Evolutionary conservation across 1,140 invertebrate genomes (phyloP), one percentile per base, ranked within the genome.

Genomic region (Probaryconus sp.): DNA sequence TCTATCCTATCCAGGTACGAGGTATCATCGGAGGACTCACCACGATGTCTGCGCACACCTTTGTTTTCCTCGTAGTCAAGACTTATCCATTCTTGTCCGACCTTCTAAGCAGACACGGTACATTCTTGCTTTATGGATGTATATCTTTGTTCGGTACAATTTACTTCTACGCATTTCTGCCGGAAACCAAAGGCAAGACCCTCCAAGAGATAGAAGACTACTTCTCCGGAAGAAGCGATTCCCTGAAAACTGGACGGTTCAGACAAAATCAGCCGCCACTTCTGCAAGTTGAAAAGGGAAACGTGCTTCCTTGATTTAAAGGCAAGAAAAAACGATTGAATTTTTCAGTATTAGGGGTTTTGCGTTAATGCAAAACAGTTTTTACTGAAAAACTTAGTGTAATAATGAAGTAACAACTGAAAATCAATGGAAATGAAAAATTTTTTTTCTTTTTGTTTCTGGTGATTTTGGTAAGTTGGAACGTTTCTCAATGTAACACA

Each of bases 131-230:
- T 0, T 93, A 92, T 53, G 92, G 93, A 0, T 86, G 86, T 13
- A 88, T 91, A 58, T 92, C 92, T 3, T 73, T 91, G 1, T 79
- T 88, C 21, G 90, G 91, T 83, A 88, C 90, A 61, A 80, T 92
- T 33, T 88, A 91, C 45, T 86, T 92, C 33, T 90, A 87, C 21
- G 51, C 92, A 38, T 92, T 89, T 58, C 83, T 96, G 9, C 94
- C 94, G n/a, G 95, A 96, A 84, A 96, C 94, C 0, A 95, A 94
- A 82, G 92, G 92, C 5, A 90, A 91, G 76, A 90, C 89, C 1
- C 83, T 95, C 5, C 93, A 94, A 82, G 94, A 95, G 80, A 94
- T 96, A 16, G 92, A 93, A 81, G 91, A 92, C 73, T 92, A 91
- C 61, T 93, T 91, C 72, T 90, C 89, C 2, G 90, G 90, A 1